Evolutionary conservation across 2,797 vertebrate species (phyloP).

Genomic region (Limnodromus scolopaceus): DNA sequence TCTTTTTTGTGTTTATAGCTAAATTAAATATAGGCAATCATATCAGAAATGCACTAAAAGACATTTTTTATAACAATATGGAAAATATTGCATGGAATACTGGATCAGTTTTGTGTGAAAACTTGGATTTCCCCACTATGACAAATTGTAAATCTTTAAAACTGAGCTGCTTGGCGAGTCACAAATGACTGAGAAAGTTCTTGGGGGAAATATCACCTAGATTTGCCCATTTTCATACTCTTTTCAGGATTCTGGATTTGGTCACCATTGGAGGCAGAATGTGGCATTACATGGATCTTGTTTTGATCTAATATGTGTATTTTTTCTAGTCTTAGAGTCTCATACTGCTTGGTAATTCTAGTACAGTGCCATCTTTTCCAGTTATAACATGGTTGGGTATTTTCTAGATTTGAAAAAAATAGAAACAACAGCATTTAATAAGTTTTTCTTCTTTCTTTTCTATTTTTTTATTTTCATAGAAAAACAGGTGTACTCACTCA

Average conservation of each 20-base stretch:
- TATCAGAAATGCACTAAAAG: neutral
- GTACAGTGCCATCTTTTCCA: neutral
- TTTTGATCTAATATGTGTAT: neutral
- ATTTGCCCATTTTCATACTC: neutral
- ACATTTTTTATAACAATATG: neutral
- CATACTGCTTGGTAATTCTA: neutral
- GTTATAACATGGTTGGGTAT: neutral
- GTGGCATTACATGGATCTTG: neutral
- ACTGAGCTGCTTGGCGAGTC: neutral
- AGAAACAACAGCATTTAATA: neutral
- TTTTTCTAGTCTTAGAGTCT: neutral
- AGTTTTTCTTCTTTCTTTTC: neutral
- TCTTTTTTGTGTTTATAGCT: neutral
- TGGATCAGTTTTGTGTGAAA: neutral
- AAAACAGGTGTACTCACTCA: neutral
- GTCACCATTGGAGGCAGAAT: neutral
- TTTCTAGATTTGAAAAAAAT: neutral
- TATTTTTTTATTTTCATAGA: neutral
- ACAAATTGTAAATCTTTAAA: neutral
- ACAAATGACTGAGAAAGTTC: neutral
- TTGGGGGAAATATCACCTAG: neutral
- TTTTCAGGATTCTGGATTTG: neutral
- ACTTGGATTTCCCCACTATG: neutral
- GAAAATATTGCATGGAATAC: neutral
- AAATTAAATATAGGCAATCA: neutral